phyloP scores from a whole-genome alignment of 2,113 vertebrate genomes.

The Elachura formosa region DNA sequence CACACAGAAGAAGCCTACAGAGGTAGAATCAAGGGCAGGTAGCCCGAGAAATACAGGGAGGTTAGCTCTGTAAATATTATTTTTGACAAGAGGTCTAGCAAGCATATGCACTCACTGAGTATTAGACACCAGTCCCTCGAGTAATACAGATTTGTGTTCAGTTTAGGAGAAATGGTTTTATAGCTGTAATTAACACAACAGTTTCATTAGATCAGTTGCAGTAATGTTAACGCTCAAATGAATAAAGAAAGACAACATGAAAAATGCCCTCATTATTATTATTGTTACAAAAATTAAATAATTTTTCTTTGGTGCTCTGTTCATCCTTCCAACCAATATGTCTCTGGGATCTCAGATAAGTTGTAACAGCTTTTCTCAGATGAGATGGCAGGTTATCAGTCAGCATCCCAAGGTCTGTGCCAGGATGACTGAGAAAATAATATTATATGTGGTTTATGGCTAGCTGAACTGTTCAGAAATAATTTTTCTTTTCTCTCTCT shows the following conservation, averaged over 20 bases:
- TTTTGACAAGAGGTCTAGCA: not conserved
- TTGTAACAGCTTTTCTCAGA: not conserved
- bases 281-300: not conserved
- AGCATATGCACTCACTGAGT: not conserved
- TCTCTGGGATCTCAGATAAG: not conserved
- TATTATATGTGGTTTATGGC: not conserved
- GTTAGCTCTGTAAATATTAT: not conserved
- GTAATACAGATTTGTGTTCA: not conserved
- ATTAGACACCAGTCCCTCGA: not conserved
- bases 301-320: not conserved
- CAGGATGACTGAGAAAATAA: not conserved
- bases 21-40: not conserved
- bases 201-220: not conserved
- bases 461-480: not conserved
- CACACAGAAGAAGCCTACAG: not conserved
- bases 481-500: rapidly evolving
- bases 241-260: not conserved
- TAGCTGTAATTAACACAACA: not conserved
- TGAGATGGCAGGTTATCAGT: not conserved
- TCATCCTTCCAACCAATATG: not conserved
- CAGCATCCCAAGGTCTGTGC: not conserved
- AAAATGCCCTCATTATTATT: not conserved
- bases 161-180: not conserved
- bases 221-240: not conserved
- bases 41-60: not conserved